Conservation (phyloP, 2,113 vertebrate genomes). For the Platichthys stellatus region DNA sequence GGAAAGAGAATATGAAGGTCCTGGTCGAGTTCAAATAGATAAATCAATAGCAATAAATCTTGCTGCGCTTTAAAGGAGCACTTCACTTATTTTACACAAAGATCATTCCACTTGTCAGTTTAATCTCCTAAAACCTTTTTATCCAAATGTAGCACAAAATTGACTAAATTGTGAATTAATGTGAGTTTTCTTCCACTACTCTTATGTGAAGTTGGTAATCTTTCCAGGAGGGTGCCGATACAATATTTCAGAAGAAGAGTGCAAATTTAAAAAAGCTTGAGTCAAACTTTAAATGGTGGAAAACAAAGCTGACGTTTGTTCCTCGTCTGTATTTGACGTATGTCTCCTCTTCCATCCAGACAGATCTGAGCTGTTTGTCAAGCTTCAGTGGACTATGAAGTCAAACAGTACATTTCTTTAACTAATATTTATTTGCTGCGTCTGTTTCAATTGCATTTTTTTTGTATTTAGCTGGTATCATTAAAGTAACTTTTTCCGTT, state of each 20-base stretch:
- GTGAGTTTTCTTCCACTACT: not conserved
- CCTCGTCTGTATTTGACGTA: not conserved
- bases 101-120: not conserved
- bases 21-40: constrained; percentile 48
- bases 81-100: constrained; percentile 7
- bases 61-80: constrained; percentile 10
- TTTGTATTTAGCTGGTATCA: too few species aligned
- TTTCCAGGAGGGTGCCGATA: not conserved
- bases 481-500: too few species aligned
- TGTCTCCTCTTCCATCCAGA: not conserved
- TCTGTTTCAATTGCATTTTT: not conserved
- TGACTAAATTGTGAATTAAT: not conserved
- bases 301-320: too few species aligned
- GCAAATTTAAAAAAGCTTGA: not conserved
- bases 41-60: not conserved
- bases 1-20: constrained; percentile 72
- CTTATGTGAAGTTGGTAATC: not conserved
- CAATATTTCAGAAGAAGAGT: not conserved
- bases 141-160: too few species aligned
- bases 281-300: not conserved
- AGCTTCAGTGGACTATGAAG: not conserved
- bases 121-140: too few species aligned
- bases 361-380: too few species aligned
- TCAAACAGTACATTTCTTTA: too few species aligned
- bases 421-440: not conserved